phyloP scores from a whole-genome alignment of 2,888 invertebrate species.

The Taenaris catops region DNA sequence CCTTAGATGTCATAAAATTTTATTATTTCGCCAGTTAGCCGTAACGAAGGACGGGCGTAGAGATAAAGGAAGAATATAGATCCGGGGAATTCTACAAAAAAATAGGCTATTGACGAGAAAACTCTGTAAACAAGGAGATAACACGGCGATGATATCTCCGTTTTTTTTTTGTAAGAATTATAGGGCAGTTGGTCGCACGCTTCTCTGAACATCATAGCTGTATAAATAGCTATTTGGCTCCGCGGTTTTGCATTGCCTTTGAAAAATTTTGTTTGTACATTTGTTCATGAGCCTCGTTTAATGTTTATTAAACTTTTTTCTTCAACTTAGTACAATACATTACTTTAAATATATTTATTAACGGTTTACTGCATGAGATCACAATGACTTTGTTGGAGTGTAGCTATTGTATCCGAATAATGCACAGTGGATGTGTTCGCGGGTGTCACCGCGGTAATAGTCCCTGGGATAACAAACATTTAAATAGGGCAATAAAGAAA shows the following conservation, averaged over 20 bases:
- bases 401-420: no score
- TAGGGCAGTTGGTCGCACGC: slow-evolving; percentile 8
- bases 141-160: slow-evolving; percentile 10
- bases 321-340: no score
- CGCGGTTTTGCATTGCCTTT: not conserved
- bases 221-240: not conserved
- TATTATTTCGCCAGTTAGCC: slow-evolving; percentile 25
- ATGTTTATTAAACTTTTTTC: no score
- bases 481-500: no score
- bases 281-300: no score
- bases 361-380: no score
- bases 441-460: no score
- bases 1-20: slow-evolving; percentile 25
- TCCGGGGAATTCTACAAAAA: slow-evolving; percentile 14
- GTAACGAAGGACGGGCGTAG: slow-evolving; percentile 17
- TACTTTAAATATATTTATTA: no score
- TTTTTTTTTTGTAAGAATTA: slow-evolving; percentile 15
- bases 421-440: no score
- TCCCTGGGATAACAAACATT: no score
- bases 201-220: slow-evolving; percentile 2
- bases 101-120: slow-evolving; percentile 9
- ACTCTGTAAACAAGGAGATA: slow-evolving; percentile 13
- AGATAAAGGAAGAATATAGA: slow-evolving; percentile 14
- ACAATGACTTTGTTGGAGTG: no score
- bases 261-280: no score